Evolutionary conservation across 92 coral and sea anemone genomes (phyloP).

Genomic region (Hydrozoanthus gracilis): DNA sequence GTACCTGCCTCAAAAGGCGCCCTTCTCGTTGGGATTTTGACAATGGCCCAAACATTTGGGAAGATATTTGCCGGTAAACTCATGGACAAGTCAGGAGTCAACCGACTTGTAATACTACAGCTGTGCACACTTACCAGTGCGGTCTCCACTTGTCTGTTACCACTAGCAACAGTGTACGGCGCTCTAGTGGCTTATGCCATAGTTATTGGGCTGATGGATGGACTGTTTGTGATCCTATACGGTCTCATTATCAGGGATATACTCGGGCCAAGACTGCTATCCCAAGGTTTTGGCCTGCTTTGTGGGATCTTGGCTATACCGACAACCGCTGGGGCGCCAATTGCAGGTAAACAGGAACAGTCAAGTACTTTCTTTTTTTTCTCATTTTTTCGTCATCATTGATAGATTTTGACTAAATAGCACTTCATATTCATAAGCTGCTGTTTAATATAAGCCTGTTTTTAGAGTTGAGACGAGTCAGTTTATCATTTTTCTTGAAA

Average conservation of each 20-base stretch:
- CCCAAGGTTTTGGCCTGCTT: conserved; percentile 83
- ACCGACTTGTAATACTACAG: conserved; percentile 77
- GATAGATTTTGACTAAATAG: no score
- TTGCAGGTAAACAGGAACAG: conserved; percentile 74
- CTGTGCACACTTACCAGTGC: conserved; percentile 74
- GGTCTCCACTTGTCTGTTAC: conserved; percentile 82
- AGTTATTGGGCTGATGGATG: conserved; percentile 88
- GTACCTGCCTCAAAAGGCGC: conserved; percentile 80
- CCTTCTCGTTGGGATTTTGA: conserved; percentile 81
- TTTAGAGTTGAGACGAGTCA: no score
- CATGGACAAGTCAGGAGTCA: conserved; percentile 71
- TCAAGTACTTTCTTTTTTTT: no score
- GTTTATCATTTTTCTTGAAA: no score
- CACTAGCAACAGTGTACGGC: conserved; percentile 79
- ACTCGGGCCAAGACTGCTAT: conserved; percentile 86
- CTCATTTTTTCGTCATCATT: no score
- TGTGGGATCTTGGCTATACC: conserved; percentile 86
- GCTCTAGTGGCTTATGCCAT: conserved; percentile 84
- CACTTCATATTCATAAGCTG: no score
- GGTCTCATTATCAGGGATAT: conserved; percentile 92
- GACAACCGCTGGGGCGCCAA: conserved; percentile 88
- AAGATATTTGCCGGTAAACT: conserved; percentile 79
- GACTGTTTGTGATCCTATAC: conserved; percentile 70
- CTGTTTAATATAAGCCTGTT: no score
- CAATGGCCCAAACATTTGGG: conserved; percentile 84